phyloP scores from a whole-genome alignment of 2,113 vertebrate species.

The Corythaeola cristata region DNA sequence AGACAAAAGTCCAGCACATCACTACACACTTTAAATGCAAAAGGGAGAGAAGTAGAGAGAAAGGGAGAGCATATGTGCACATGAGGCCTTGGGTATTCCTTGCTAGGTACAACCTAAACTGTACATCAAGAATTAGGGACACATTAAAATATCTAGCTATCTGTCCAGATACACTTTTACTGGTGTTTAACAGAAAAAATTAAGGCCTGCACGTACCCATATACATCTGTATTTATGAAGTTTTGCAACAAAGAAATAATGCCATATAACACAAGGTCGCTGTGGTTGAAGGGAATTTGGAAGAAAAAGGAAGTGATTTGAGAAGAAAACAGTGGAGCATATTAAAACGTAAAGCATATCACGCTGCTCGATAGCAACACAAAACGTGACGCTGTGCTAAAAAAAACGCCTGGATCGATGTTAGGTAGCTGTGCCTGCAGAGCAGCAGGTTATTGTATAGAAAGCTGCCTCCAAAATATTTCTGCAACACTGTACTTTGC shows the following conservation, averaged over 20 bases:
- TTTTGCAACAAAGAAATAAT: not conserved
- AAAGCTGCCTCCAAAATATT: constrained; percentile 34
- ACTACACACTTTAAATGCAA: not conserved
- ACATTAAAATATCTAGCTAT: not conserved
- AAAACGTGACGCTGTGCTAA: not conserved
- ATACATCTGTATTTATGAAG: not conserved
- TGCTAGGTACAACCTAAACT: not conserved
- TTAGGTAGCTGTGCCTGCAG: not conserved
- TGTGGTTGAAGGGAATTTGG: not conserved
- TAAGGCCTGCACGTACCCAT: not conserved
- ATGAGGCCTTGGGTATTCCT: not conserved
- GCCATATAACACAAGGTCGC: not conserved
- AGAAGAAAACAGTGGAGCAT: not conserved
- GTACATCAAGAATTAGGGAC: not conserved
- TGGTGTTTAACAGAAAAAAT: not conserved
- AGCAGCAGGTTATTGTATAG: not conserved
- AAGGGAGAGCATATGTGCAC: fast-evolving
- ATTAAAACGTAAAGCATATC: not conserved
- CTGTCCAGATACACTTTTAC: not conserved
- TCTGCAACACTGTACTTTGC: not conserved
- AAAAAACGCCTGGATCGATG: not conserved
- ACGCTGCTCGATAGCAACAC: not conserved
- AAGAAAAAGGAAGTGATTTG: not conserved
- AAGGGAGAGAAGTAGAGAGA: not conserved
- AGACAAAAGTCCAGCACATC: not conserved